Evolutionary conservation across 1,140 invertebrate species (phyloP), one percentile per base, ranked within the genome.

Genomic region (Archivesica marissinica): DNA sequence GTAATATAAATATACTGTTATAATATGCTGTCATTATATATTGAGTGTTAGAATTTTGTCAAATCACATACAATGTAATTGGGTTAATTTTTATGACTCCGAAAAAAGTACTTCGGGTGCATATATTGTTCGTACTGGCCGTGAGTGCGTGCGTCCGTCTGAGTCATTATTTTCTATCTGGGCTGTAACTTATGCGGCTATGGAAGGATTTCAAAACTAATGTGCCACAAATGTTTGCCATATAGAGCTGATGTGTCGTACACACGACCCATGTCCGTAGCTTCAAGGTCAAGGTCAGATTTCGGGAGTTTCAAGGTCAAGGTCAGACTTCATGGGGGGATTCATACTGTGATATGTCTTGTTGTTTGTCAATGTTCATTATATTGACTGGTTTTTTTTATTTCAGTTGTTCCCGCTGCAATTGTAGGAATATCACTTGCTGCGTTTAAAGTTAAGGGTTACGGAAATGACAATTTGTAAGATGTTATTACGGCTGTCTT

Each of bases 381-480:
- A 56, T 20, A 23, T n/a, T n/a, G n/a, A 56, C 20, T 20, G 44
- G 9, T 50, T 38, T 70, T 2, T 13, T 13, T 20, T 47, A 74
- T 74, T 74, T 41, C 44, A 74, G 70, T 47, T 47, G 15, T 74
- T 1, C 70, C 70, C n/a, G 39, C 28, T 23, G 38, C 50, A 15
- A 47, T 74, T 47, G 70, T 74, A 0, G 70, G 39, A 23, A 74
- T 74, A 2, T 47, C 38, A 11, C 17, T 38, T 1, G 70, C 39
- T 20, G 38, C 33, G 23, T 47, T 44, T 17, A 15, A 74, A 28
- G 41, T n/a, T 2, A 20, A 74, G 15, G 70, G 70, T 2, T 74
- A 74, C 28, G 70, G 70, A 74, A 74, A 47, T 47, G 20, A 13
- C 13, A 47, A 38, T n/a, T 74, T 47, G 70, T 74, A 35, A 68